Base-by-base conservation (phyloP, 2,113 vertebrate genomes). In the Zosterops pallidus region DNA sequence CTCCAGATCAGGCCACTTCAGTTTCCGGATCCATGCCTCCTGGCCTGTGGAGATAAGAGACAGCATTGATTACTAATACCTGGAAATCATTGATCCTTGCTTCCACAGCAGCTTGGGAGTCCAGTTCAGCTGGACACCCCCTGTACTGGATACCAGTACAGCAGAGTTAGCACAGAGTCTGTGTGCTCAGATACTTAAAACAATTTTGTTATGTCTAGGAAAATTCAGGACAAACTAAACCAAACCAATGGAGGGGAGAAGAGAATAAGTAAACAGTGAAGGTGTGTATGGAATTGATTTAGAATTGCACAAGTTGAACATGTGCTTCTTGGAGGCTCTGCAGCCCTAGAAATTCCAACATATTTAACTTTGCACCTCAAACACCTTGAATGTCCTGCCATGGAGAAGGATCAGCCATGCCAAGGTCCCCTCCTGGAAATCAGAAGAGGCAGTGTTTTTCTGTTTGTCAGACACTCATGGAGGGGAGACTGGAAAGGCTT, bases 1-100 rank as follows among this genome's bases (percentile, higher is more conserved):
- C 14, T 97, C 49, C 68, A 99, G 89, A 4, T 97, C 96, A 6
- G 97, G 92, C 99, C 99, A 99, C 68, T 98, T 98, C 86, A 99
- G 98, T 95, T 96, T 98, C 82, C 98, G 98, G 56, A 99, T 85
- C 99, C 99, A 99, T 7, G 97, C 97, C 97, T 99, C 99, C 97
- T 99, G 99, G 77, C 99, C 99, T 98, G 78, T 31, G 60, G 24
- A 83, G 17, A 52, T 23, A 68, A 46, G 41, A 41, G 28, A 72
- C 0, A 62, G 13, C 23, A 12, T 0, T 47, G 44, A 55, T 81
- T 81, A 87, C 9, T 2, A 2, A 16, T 14, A 59, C 28, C 44
- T 41, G 55, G 23, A 78, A 46, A 86, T 69, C 28, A 69, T 39
- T 1, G 2, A 24, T 53, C 14, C 12, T 33, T 77, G 46, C 22